Conservation (phyloP, 53 echinoderm and acorn worm genomes). For the Crossaster papposus region DNA sequence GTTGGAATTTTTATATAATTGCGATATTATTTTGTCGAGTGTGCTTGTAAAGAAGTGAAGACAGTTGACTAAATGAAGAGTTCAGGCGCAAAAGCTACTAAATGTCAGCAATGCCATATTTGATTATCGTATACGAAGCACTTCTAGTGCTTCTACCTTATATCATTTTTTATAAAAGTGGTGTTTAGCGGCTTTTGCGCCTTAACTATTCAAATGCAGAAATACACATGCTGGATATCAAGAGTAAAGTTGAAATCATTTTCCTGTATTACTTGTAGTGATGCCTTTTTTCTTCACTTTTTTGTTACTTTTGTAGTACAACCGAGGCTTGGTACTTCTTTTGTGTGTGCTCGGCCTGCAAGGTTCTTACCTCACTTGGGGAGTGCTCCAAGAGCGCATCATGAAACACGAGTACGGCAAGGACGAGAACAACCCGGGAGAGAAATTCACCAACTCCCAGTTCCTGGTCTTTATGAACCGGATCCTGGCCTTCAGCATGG, state of each 20-base stretch:
- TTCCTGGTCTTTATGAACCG: slow-evolving; percentile 99
- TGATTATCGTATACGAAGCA: too few relatives aligned
- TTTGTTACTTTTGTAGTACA: slow-evolving; percentile 28
- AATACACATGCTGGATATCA: too few relatives aligned
- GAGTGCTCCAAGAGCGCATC: slow-evolving; percentile 94
- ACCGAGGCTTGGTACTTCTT: slow-evolving; percentile 64
- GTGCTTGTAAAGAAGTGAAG: too few relatives aligned
- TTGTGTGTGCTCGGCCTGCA: slow-evolving; percentile 92
- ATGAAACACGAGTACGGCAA: slow-evolving; percentile 99
- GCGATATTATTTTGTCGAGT: too few relatives aligned
- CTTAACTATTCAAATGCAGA: too few relatives aligned
- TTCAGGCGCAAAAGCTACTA: too few relatives aligned
- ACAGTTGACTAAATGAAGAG: too few relatives aligned
- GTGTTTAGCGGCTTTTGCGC: too few relatives aligned
- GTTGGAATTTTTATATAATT: too few relatives aligned
- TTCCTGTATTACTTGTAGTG: not conserved
- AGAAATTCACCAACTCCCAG: slow-evolving; percentile 95
- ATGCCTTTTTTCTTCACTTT: not conserved
- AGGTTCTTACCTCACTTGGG: slow-evolving; percentile 96
- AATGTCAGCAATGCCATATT: too few relatives aligned
- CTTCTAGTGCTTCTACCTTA: too few relatives aligned
- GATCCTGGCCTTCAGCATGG: slow-evolving; percentile 81
- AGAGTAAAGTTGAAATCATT: not conserved
- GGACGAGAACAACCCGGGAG: slow-evolving; percentile 77
- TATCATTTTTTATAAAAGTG: too few relatives aligned